Conservation (phyloP, 2,888 invertebrate genomes). For the Herminia tarsipennalis region DNA sequence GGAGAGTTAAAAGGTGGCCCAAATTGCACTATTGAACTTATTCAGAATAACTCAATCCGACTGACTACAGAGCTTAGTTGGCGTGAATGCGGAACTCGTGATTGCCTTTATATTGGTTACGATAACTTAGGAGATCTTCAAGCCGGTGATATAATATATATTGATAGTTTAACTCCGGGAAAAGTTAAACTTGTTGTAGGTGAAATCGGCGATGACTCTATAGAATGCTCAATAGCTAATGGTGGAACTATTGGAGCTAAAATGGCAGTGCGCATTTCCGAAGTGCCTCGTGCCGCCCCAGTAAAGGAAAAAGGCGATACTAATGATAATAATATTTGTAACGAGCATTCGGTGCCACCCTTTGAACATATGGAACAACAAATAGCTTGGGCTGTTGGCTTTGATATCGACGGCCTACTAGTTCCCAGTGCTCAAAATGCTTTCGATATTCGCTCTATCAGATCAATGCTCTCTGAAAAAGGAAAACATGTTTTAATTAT, state of each 20-base stretch:
- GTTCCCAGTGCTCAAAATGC: constrained; percentile 64
- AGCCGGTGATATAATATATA: constrained; percentile 76
- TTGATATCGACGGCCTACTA: constrained; percentile 75
- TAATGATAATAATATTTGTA: constrained; percentile 59
- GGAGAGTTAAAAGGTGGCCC: constrained; percentile 76
- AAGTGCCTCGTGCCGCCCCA: constrained; percentile 74
- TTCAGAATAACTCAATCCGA: constrained; percentile 67
- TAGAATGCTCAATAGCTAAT: constrained; percentile 80
- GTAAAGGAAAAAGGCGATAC: constrained; percentile 72
- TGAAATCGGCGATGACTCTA: constrained; percentile 74
- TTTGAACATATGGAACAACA: constrained; percentile 87
- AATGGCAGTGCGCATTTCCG: constrained; percentile 82
- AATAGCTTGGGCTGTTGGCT: constrained; percentile 73
- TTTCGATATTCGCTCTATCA: constrained; percentile 64
- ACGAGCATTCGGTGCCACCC: constrained; percentile 88
- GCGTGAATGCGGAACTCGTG: constrained; percentile 82
- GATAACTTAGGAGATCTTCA: constrained; percentile 80
- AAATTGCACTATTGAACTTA: constrained; percentile 63
- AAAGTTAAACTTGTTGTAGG: constrained; percentile 67
- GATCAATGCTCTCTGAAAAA: constrained; percentile 64
- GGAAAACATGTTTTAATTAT: constrained; percentile 77
- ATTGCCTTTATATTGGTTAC: constrained; percentile 84
- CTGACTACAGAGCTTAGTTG: constrained; percentile 82
- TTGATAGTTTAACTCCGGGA: constrained; percentile 73
- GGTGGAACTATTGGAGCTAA: constrained; percentile 83